Conservation (phyloP, 2,797 vertebrate species). For the Sebastes vulpes region DNA sequence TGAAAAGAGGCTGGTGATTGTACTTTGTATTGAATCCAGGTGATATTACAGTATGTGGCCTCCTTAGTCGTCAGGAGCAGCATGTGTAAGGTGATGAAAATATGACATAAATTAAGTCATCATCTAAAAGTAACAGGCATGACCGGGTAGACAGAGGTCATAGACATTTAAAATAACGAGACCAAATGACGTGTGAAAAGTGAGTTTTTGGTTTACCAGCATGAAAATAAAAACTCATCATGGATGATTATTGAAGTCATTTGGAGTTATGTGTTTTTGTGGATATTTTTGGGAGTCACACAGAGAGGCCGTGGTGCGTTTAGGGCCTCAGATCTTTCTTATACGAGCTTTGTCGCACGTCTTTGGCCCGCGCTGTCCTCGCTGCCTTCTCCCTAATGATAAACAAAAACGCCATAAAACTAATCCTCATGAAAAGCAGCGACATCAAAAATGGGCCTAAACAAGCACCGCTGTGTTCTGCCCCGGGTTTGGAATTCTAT, state of each 20-base stretch:
- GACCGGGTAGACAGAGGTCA: neutral
- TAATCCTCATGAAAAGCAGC: slow-evolving; percentile 49
- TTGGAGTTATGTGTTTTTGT: neutral
- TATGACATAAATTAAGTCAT: neutral
- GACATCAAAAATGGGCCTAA: slow-evolving; percentile 45
- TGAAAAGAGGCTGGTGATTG: neutral
- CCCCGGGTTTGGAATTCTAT: slow-evolving; percentile 65
- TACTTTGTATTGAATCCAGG: neutral
- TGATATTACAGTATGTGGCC: neutral
- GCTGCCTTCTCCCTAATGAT: slow-evolving; percentile 22
- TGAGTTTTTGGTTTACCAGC: neutral
- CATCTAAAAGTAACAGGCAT: neutral
- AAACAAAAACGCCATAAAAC: slow-evolving; percentile 56
- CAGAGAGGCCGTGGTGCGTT: neutral
- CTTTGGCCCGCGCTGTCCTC: slow-evolving; percentile 19
- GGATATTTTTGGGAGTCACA: neutral
- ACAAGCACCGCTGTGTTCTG: slow-evolving; percentile 51
- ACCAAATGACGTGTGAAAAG: neutral
- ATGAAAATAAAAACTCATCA: slow-evolving; percentile 6
- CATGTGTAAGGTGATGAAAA: neutral
- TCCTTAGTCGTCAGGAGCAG: no score
- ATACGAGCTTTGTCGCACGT: slow-evolving; percentile 8
- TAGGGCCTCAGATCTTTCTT: slow-evolving; percentile 15
- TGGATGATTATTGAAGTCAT: neutral
- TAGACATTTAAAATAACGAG: neutral